Conservation (phyloP, 2,888 invertebrate species). For the Polymixis flavicincta region DNA sequence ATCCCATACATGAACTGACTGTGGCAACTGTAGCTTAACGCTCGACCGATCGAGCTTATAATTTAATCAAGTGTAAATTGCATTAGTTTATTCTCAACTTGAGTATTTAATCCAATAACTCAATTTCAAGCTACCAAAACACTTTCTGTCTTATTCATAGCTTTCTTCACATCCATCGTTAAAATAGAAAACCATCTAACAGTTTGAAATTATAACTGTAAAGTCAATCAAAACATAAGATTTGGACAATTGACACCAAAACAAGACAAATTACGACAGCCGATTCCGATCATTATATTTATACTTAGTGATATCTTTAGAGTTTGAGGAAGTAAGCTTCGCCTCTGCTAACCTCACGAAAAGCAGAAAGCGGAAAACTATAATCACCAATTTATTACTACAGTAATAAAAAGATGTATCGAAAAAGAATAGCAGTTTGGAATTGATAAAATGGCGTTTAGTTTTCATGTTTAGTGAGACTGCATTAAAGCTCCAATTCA, state of each 20-base stretch:
- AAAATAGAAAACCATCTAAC: background rate
- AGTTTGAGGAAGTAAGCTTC: background rate
- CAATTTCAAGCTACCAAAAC: no score
- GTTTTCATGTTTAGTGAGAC: background rate
- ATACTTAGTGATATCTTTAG: constrained; percentile 19
- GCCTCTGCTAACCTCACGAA: background rate
- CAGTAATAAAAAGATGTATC: background rate
- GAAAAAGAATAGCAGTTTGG: background rate
- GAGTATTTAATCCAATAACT: no score
- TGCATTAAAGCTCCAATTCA: background rate
- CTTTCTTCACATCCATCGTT: no score
- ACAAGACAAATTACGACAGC: background rate
- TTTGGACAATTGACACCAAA: constrained; percentile 38
- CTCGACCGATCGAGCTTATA: no score
- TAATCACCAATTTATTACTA: constrained; percentile 34
- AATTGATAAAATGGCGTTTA: background rate
- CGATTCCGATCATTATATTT: constrained; percentile 21
- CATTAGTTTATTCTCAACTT: no score
- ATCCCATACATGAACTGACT: no score
- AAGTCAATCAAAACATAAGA: constrained; percentile 20
- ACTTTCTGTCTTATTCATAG: background rate
- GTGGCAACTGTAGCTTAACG: no score
- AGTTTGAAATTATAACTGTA: constrained; percentile 19
- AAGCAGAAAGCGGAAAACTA: constrained; percentile 45
- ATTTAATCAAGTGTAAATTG: no score